A percentile compares a stretch with the other conserved stretches of the same genome.
Conservation (phyloP, 1,140 invertebrate species). For the Listronotus bonariensis region DNA sequence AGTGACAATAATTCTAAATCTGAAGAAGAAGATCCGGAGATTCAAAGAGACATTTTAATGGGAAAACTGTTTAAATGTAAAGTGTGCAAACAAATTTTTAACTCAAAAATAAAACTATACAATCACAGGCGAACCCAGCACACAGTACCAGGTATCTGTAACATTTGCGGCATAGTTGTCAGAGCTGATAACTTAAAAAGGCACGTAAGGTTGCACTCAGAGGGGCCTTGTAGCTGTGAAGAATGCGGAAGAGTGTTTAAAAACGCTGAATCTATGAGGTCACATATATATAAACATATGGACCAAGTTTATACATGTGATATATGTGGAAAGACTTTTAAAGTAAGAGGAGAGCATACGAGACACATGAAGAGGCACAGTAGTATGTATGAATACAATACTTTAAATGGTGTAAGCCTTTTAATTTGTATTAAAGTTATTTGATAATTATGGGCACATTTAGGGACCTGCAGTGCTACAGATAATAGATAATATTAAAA, state of each 20-base stretch:
- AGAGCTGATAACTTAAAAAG: conserved; percentile 45
- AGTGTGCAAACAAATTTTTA: conserved; percentile 41
- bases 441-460: no score
- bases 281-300: conserved; percentile 41
- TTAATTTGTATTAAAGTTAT: no score
- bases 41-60: conserved; percentile 28
- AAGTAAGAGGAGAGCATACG: conserved; percentile 42
- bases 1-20: conserved; percentile 8
- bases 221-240: conserved; percentile 38
- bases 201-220: conserved; percentile 43
- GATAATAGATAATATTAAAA: no score
- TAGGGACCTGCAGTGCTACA: no score
- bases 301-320: conserved; percentile 43
- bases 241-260: conserved; percentile 45
- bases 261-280: conserved; percentile 45
- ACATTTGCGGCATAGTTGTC: conserved; percentile 45
- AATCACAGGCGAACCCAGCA: conserved; percentile 46
- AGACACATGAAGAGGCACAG: conserved; percentile 44
- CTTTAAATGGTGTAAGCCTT: no score
- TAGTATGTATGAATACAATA: conserved; percentile 31
- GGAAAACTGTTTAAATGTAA: conserved; percentile 42
- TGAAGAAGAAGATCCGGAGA: conserved; percentile 5
- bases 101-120: conserved; percentile 39
- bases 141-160: conserved; percentile 43
- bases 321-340: conserved; percentile 43